These are phyloP conservation scores for Drosophila affinis DNA, from an alignment of 2,888 invertebrate genomes.

Conservation along the genomic window DNA sequence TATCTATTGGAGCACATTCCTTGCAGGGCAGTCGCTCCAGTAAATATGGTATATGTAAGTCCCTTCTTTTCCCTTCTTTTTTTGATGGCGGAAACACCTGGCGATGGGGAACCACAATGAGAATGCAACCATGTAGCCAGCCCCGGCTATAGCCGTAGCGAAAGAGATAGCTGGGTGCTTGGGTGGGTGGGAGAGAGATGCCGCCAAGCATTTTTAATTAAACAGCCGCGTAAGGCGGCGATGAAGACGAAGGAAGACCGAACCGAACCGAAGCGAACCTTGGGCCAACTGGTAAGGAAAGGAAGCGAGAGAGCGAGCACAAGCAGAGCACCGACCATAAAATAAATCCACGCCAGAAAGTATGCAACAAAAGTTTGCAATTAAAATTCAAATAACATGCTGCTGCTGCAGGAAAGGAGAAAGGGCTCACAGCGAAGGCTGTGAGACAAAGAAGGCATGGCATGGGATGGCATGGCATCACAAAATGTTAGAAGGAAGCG, in stretches of 20 bases:
- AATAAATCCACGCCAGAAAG: slow-evolving; percentile 66
- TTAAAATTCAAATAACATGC: slow-evolving; percentile 78
- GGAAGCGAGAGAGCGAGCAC: slow-evolving; percentile 29
- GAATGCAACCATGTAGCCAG: slow-evolving; percentile 22
- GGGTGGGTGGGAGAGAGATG: slow-evolving; percentile 31
- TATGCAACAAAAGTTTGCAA: slow-evolving; percentile 76
- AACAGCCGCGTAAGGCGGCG: slow-evolving; percentile 39
- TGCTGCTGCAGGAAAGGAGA: slow-evolving; percentile 48
- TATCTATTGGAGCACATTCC: slow-evolving; percentile 15
- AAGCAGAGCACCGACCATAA: slow-evolving; percentile 47
- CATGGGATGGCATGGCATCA: not conserved
- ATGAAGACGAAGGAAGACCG: slow-evolving; percentile 18
- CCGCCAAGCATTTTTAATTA: slow-evolving; percentile 75
- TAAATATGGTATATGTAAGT: slow-evolving; percentile 3
- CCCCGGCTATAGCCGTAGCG: not conserved
- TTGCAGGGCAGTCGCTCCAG: not conserved
- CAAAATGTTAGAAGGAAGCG: slow-evolving; percentile 10
- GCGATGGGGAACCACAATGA: slow-evolving; percentile 20
- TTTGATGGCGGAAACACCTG: slow-evolving; percentile 28
- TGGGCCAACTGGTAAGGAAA: slow-evolving; percentile 12
- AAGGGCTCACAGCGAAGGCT: slow-evolving; percentile 6
- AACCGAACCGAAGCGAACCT: not conserved
- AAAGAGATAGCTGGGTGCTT: not conserved
- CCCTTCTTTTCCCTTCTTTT: slow-evolving; percentile 21
- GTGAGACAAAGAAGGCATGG: not conserved